Percentiles rank a stretch among this genome's conserved stretches.
Evolutionary conservation across 1,140 invertebrate genomes (phyloP).

Genomic region (Drosophila ercepeae): DNA sequence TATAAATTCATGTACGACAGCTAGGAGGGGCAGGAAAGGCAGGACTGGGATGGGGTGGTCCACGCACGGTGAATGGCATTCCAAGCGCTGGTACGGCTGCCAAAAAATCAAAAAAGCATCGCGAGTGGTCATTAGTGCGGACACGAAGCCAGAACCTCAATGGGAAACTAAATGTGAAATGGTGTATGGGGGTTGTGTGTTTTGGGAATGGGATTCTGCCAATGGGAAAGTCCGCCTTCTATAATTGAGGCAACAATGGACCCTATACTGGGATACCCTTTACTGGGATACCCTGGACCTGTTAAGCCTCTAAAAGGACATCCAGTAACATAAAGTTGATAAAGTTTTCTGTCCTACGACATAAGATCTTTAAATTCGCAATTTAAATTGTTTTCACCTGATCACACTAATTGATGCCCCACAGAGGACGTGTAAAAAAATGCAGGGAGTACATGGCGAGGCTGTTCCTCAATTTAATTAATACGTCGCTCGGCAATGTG

Average conservation of each 20-base stretch:
- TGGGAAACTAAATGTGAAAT: slow-evolving; percentile 13
- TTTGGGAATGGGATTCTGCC: background rate
- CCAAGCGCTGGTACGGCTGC: slow-evolving; percentile 44
- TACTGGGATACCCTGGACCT: too few relatives aligned
- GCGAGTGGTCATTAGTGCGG: slow-evolving; percentile 59
- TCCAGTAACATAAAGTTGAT: too few relatives aligned
- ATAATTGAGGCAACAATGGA: slow-evolving; percentile 30
- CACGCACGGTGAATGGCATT: slow-evolving; percentile 54
- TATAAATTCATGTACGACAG: slow-evolving; percentile 69
- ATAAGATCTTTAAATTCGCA: too few relatives aligned
- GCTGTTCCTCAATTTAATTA: slow-evolving; percentile 60
- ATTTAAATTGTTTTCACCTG: too few relatives aligned
- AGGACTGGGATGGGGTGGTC: background rate
- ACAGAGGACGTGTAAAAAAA: too few relatives aligned
- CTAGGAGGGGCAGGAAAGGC: slow-evolving; percentile 9
- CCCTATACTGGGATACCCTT: background rate
- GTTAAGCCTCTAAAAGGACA: too few relatives aligned
- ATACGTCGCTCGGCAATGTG: slow-evolving; percentile 54
- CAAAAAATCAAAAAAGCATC: slow-evolving; percentile 55
- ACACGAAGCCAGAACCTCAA: slow-evolving; percentile 36
- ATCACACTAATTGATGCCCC: background rate
- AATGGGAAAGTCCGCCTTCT: slow-evolving; percentile 13
- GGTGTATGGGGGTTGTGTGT: background rate
- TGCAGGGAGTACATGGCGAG: slow-evolving; percentile 2
- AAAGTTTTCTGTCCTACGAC: too few relatives aligned